Evolutionary conservation across 2,888 invertebrate genomes (phyloP).

Genomic region (Torymus tubicola): DNA sequence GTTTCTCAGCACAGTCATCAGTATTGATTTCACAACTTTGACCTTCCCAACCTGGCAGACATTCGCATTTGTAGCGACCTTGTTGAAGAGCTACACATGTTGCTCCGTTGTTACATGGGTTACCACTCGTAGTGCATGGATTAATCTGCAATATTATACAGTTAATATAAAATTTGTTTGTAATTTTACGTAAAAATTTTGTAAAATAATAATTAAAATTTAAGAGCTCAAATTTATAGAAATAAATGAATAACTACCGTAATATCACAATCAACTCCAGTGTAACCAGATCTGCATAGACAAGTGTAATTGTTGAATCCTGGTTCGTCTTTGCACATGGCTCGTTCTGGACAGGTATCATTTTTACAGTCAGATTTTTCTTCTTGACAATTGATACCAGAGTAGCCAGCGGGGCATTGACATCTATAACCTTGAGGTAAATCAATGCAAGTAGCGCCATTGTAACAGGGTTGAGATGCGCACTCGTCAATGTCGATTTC

Average conservation of each 20-base stretch:
- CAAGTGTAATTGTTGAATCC: constrained; percentile 94
- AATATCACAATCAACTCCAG: constrained; percentile 93
- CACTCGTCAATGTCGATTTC: constrained; percentile 98
- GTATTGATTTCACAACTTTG: constrained; percentile 95
- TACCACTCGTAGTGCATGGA: constrained; percentile 92
- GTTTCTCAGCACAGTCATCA: constrained; percentile 95
- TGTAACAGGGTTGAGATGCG: constrained; percentile 94
- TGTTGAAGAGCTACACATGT: constrained; percentile 93
- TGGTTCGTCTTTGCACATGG: constrained; percentile 97
- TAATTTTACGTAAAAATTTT: neutral
- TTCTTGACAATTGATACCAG: constrained; percentile 96
- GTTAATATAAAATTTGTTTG: too few relatives aligned
- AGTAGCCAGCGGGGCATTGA: constrained; percentile 90
- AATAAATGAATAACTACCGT: constrained; percentile 79
- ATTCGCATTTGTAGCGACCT: constrained; percentile 96
- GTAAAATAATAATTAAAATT: constrained; percentile 15
- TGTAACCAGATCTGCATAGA: constrained; percentile 95
- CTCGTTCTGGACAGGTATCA: constrained; percentile 95
- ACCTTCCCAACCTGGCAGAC: constrained; percentile 98
- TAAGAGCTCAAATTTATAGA: constrained; percentile 26
- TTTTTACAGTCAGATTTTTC: constrained; percentile 92
- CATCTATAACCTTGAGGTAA: constrained; percentile 95
- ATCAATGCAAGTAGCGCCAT: constrained; percentile 94
- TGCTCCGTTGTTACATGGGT: constrained; percentile 94
- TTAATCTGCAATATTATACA: constrained; percentile 81